phyloP scores from a whole-genome alignment of 2,113 vertebrate species.

The Platysteira castanea region DNA sequence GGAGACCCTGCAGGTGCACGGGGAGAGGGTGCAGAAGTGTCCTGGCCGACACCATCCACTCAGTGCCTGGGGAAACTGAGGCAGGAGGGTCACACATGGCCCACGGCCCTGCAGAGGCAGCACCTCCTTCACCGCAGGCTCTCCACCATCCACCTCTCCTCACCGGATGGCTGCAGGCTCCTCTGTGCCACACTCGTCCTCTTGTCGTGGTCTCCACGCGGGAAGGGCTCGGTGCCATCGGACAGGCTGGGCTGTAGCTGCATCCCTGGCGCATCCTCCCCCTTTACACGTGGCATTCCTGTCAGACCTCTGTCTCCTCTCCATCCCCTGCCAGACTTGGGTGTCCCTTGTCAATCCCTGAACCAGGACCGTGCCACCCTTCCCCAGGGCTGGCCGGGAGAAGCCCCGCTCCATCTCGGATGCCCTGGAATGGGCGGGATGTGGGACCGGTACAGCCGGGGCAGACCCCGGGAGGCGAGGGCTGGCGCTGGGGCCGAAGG shows the following conservation, averaged over 20 bases:
- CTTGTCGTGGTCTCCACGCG: accelerated
- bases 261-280: not conserved
- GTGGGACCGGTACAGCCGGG: accelerated
- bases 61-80: not conserved
- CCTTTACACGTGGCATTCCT: not conserved
- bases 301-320: not conserved
- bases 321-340: not conserved
- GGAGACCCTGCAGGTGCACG: accelerated
- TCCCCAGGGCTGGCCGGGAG: not conserved
- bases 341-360: not conserved
- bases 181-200: not conserved
- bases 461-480: not conserved
- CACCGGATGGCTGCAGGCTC: not conserved
- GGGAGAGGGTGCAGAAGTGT: accelerated
- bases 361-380: not conserved
- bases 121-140: accelerated
- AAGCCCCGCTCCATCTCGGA: accelerated
- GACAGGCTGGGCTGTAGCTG: not conserved
- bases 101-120: accelerated
- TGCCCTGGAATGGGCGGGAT: not conserved
- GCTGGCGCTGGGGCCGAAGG: not conserved
- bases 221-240: accelerated
- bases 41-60: accelerated
- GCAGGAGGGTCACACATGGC: not conserved
- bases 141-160: not conserved